Conservation (phyloP, 2,797 vertebrate species). For the Acanthurus tractus region DNA sequence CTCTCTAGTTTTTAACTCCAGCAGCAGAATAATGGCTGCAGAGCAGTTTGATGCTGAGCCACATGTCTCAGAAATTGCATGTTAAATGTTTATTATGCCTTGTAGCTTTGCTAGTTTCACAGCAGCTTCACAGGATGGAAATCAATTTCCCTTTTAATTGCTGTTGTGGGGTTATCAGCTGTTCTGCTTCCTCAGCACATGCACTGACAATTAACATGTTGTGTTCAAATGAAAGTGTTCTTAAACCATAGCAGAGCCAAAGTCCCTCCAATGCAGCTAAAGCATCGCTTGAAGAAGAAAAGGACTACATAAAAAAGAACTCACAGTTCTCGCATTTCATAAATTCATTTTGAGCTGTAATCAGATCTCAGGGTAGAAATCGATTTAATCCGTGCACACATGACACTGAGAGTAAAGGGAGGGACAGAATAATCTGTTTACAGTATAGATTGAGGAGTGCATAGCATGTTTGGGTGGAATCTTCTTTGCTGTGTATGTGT, state of each 20-base stretch:
- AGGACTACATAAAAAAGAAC: not conserved
- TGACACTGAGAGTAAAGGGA: conserved; percentile 3
- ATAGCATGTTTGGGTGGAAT: not conserved
- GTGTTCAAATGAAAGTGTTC: not conserved
- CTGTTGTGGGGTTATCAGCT: conserved; percentile 19
- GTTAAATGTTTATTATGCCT: conserved; percentile 7
- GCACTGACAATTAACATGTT: not conserved
- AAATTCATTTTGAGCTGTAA: conserved; percentile 7
- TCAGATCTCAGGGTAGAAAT: conserved; percentile 43
- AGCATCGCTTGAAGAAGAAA: not conserved
- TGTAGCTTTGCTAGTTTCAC: conserved; percentile 20
- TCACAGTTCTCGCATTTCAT: not conserved
- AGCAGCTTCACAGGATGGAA: conserved; percentile 17
- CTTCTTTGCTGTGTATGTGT: not conserved
- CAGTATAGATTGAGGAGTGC: not conserved
- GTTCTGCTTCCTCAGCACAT: conserved; percentile 48
- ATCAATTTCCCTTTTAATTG: conserved; percentile 54
- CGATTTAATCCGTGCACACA: conserved; percentile 16
- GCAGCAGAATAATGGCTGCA: not conserved
- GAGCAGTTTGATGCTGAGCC: not conserved
- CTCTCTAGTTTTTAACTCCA: not conserved
- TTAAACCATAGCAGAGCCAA: not conserved
- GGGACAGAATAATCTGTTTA: not conserved
- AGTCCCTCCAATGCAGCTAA: not conserved
- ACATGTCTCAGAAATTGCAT: not conserved